Conservation (phyloP, 2,797 vertebrate species). For the Phataginus tricuspis region DNA sequence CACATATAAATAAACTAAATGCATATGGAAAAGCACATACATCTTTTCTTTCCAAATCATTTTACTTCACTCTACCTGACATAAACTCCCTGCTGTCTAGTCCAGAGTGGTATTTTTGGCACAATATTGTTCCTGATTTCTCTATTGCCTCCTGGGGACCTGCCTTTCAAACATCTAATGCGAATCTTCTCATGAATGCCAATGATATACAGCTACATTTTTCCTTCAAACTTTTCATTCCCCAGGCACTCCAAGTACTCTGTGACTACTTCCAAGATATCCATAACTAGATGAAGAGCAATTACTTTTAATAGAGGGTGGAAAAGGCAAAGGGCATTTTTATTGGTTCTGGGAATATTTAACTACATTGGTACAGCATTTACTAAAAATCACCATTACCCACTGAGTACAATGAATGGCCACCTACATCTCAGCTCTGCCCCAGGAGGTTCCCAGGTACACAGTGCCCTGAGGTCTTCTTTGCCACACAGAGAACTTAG, state of each 20-base stretch:
- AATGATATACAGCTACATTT: conserved; percentile 82
- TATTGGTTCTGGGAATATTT: conserved; percentile 77
- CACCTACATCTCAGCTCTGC: neutral
- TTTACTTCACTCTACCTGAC: conserved; percentile 66
- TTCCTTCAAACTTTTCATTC: conserved; percentile 83
- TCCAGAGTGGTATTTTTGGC: conserved; percentile 76
- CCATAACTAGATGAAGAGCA: conserved; percentile 81
- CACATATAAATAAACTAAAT: neutral
- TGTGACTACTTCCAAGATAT: conserved; percentile 81
- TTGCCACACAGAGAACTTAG: conserved; percentile 29
- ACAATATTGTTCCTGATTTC: conserved; percentile 80
- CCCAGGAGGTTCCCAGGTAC: neutral
- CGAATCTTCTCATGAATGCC: conserved; percentile 86
- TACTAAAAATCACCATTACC: conserved; percentile 69
- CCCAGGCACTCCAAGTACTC: conserved; percentile 75
- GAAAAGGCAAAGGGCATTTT: conserved; percentile 72
- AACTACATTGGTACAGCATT: conserved; percentile 53
- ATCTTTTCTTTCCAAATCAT: neutral
- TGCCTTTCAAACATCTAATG: conserved; percentile 81
- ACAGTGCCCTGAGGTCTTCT: neutral
- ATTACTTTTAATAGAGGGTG: conserved; percentile 76
- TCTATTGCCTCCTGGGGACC: conserved; percentile 81
- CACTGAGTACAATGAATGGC: neutral
- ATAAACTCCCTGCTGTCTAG: conserved; percentile 34
- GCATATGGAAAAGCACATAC: neutral